Conservation (phyloP, 2,888 invertebrate species). For the Machimus atricapillus region DNA sequence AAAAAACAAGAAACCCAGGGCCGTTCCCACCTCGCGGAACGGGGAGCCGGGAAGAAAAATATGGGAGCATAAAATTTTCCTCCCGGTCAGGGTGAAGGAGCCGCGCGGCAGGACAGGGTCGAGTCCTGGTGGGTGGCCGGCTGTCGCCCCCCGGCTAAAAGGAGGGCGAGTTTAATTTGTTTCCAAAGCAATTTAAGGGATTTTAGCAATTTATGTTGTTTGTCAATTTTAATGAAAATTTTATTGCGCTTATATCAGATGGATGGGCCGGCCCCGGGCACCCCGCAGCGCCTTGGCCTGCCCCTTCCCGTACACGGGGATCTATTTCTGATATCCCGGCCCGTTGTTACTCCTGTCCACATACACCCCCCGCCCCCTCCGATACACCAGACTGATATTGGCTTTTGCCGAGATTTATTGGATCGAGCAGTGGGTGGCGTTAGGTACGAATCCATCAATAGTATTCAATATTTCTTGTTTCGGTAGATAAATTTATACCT, state of each 20-base stretch:
- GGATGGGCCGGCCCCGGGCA: constrained; percentile 35
- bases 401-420: constrained; percentile 41
- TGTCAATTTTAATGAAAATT: constrained; percentile 53
- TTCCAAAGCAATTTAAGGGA: constrained; percentile 53
- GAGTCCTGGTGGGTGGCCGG: constrained; percentile 9
- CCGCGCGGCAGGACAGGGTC: neutral
- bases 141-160: neutral
- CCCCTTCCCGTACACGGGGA: neutral
- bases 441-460: constrained; percentile 35
- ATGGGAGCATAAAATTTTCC: constrained; percentile 38
- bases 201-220: constrained; percentile 53
- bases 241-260: constrained; percentile 50
- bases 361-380: neutral
- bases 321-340: constrained; percentile 31
- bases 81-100: neutral
- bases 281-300: neutral
- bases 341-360: neutral
- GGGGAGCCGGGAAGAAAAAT: constrained; percentile 27
- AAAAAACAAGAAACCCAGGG: constrained; percentile 9
- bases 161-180: constrained; percentile 50
- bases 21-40: constrained; percentile 13
- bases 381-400: constrained; percentile 33
- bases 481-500: constrained; percentile 37
- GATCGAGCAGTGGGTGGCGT: constrained; percentile 37
- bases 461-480: constrained; percentile 39